phyloP scores from a whole-genome alignment of 2,888 invertebrate species.

The Parnassius mnemosyne region DNA sequence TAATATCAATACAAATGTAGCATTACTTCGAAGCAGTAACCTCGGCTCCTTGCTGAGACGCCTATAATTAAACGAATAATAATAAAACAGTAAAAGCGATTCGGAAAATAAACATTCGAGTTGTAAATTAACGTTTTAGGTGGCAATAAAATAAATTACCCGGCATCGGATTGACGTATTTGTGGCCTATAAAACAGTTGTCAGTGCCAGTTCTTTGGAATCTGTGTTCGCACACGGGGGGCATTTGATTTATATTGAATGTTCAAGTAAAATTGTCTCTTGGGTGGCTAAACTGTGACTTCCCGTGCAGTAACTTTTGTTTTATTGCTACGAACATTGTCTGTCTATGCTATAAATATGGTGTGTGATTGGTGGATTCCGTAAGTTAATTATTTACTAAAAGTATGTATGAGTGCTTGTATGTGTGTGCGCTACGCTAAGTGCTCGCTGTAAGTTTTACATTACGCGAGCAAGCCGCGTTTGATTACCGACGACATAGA shows the following conservation, averaged over 20 bases:
- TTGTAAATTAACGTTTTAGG: slow-evolving; percentile 37
- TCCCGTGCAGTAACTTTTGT: slow-evolving; percentile 6
- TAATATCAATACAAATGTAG: not conserved
- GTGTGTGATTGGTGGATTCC: no score
- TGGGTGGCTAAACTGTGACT: slow-evolving; percentile 21
- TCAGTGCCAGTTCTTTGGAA: slow-evolving; percentile 11
- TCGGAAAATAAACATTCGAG: slow-evolving; percentile 32
- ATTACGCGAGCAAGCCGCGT: no score
- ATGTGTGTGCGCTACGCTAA: no score
- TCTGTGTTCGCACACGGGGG: slow-evolving; percentile 7
- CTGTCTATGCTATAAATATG: slow-evolving; percentile 9
- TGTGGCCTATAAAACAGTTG: slow-evolving; percentile 26
- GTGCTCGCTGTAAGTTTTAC: no score
- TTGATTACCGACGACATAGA: no score
- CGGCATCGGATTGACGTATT: slow-evolving; percentile 25
- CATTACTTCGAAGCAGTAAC: not conserved
- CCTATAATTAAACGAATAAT: slow-evolving; percentile 20
- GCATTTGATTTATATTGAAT: slow-evolving; percentile 16
- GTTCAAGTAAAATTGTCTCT: slow-evolving; percentile 14
- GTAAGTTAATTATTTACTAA: not conserved
- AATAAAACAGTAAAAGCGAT: slow-evolving; percentile 20
- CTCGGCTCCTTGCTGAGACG: slow-evolving; percentile 6
- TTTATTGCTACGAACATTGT: slow-evolving; percentile 10
- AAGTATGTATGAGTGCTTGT: no score
- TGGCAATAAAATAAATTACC: slow-evolving; percentile 36